These are phyloP conservation scores for Rhyacophila evoluta DNA, from an alignment of 2,888 invertebrate genomes.

Conservation along the genomic window DNA sequence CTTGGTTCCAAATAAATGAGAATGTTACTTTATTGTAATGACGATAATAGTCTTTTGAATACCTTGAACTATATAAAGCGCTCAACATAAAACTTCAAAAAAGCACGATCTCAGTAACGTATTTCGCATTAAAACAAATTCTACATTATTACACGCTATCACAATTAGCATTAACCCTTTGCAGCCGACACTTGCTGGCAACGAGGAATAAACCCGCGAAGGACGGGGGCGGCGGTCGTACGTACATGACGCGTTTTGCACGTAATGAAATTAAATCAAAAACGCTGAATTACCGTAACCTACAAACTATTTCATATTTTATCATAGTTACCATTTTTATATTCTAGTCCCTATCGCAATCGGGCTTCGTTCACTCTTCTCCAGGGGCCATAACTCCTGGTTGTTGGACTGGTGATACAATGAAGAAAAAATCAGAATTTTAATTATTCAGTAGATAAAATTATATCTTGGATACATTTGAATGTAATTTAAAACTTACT, in stretches of 20 bases:
- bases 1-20: no score
- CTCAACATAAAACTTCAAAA: conserved; percentile 3
- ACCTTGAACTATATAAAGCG: not conserved
- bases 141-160: conserved; percentile 22
- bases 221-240: not conserved
- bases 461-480: no score
- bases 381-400: no score
- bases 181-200: not conserved
- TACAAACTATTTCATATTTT: no score
- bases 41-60: not conserved
- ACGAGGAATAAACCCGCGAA: not conserved
- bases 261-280: not conserved
- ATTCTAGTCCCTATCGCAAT: no score
- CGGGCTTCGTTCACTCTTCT: no score
- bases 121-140: conserved; percentile 10
- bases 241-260: conserved; percentile 18
- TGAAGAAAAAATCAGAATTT: no score
- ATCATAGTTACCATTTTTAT: no score
- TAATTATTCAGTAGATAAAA: no score
- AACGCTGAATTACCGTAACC: not conserved
- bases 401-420: no score
- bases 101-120: conserved; percentile 3
- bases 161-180: conserved; percentile 24
- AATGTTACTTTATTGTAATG: not conserved
- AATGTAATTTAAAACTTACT: no score